A percentile compares a stretch with the other conserved stretches of the same genome.
Conservation (phyloP, 2,888 invertebrate species). For the Ophonus ardosiacus region DNA sequence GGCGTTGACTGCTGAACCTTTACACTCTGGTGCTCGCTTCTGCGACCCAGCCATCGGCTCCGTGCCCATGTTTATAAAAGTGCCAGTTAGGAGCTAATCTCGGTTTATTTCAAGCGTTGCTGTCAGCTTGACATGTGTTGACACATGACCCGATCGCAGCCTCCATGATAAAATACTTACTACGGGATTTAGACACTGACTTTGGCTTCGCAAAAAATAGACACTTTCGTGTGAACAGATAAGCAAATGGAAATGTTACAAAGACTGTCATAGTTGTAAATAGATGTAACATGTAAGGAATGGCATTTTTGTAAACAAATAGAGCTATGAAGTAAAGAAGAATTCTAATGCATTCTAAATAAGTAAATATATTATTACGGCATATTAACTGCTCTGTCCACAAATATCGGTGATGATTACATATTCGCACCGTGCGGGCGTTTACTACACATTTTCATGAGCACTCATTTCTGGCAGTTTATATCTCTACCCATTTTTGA, state of each 20-base stretch:
- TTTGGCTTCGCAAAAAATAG: constrained; percentile 9
- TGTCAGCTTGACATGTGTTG: constrained; percentile 63
- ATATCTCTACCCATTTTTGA: no score
- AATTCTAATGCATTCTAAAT: no score
- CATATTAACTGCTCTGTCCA: no score
- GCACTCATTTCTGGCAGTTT: no score
- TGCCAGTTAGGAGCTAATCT: constrained; percentile 62
- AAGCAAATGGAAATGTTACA: neutral
- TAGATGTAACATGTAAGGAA: no score
- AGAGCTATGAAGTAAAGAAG: no score
- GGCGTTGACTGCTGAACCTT: neutral
- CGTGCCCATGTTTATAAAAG: constrained; percentile 56
- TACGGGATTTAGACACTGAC: constrained; percentile 33
- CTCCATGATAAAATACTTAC: constrained; percentile 61
- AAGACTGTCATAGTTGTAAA: neutral
- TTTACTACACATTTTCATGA: no score
- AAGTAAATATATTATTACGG: no score
- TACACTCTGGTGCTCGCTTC: neutral
- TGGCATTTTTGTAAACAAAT: no score
- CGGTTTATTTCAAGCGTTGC: constrained; percentile 67
- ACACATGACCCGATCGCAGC: constrained; percentile 62
- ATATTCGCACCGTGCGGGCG: no score
- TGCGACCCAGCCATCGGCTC: neutral
- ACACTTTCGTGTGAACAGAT: constrained; percentile 23
- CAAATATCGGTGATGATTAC: no score